phyloP scores from a whole-genome alignment of 1,140 invertebrate genomes.

The Papilio polyxenes region DNA sequence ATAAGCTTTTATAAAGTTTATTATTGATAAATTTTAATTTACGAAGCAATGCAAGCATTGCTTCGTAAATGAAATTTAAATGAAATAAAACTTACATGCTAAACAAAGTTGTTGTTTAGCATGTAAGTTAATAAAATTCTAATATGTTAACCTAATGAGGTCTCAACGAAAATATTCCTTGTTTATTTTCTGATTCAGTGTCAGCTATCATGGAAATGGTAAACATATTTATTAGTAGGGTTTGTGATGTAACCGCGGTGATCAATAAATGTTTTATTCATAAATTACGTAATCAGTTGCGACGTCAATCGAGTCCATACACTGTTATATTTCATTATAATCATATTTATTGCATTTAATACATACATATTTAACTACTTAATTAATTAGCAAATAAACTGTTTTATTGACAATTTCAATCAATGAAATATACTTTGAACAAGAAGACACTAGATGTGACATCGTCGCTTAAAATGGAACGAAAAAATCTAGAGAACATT shows the following conservation, averaged over 20 bases:
- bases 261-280: neutral
- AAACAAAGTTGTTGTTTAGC: neutral
- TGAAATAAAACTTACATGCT: too few species aligned
- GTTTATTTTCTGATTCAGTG: conserved; percentile 6
- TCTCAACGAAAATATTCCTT: neutral
- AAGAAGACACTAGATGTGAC: too few species aligned
- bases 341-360: neutral
- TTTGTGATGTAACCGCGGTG: neutral
- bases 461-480: too few species aligned
- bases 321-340: neutral
- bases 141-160: neutral
- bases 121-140: neutral
- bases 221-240: neutral
- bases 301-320: neutral
- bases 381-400: too few species aligned
- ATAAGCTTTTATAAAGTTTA: too few species aligned
- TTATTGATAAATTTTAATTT: neutral
- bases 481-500: too few species aligned
- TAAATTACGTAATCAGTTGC: neutral
- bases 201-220: conserved; percentile 2
- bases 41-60: neutral
- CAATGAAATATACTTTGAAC: too few species aligned
- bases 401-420: too few species aligned
- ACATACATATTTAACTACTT: neutral
- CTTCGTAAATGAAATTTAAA: too few species aligned